A percentile compares a stretch with the other conserved stretches of the same genome.
These are phyloP conservation scores for Anastrepha obliqua DNA, from an alignment of 1,140 invertebrate genomes.

Conservation along the genomic window DNA sequence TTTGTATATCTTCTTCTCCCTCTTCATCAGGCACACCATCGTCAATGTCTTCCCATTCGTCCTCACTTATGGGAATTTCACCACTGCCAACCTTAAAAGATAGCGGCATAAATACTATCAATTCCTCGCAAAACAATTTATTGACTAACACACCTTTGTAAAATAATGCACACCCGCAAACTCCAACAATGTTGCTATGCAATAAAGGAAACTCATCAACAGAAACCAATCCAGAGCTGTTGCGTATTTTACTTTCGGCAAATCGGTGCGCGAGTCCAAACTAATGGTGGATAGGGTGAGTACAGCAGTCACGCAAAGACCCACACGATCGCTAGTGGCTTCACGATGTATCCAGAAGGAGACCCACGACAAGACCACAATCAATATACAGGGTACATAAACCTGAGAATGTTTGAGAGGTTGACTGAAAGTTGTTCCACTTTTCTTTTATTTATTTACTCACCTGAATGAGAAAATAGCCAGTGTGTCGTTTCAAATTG, in stretches of 20 bases:
- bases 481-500: conserved; percentile 91
- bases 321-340: conserved; percentile 85
- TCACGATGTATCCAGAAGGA: conserved; percentile 98
- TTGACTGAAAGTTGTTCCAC: background rate
- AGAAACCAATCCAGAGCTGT: conserved; percentile 95
- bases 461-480: conserved; percentile 94
- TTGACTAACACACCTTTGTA: conserved; percentile 81
- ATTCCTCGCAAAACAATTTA: too few species aligned
- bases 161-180: conserved; percentile 97
- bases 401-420: conserved; percentile 77
- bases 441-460: background rate
- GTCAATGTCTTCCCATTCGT: conserved; percentile 83
- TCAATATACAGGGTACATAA: conserved; percentile 94
- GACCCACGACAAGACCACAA: conserved; percentile 96
- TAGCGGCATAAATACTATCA: background rate
- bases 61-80: conserved; percentile 84
- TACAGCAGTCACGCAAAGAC: conserved; percentile 91
- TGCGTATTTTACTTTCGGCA: conserved; percentile 94
- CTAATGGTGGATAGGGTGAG: conserved; percentile 93
- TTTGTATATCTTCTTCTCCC: conserved; percentile 33
- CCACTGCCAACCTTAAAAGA: conserved; percentile 82
- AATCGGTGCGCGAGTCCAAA: conserved; percentile 90
- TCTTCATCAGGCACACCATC: conserved; percentile 62
- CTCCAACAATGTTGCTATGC: conserved; percentile 93
- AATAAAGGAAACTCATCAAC: conserved; percentile 94